phyloP scores from a whole-genome alignment of 2,888 invertebrate species.

The Ornithoptera alexandrae region DNA sequence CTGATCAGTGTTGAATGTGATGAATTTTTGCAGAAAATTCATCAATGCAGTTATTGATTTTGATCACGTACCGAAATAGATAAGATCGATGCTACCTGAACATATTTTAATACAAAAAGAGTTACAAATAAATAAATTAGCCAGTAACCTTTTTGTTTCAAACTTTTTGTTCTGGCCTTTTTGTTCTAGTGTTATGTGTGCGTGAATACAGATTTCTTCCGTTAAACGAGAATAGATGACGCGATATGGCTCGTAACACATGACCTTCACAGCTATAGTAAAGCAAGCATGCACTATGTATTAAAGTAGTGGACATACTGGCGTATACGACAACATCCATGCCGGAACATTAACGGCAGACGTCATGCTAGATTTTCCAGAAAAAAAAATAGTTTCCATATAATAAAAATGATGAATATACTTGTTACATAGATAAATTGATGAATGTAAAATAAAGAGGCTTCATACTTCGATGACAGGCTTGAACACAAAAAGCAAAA shows the following conservation, averaged over 20 bases:
- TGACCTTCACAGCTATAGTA: slow-evolving; percentile 69
- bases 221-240: slow-evolving; percentile 30
- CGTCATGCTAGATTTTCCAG: slow-evolving; percentile 1
- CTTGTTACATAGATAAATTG: not conserved
- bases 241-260: slow-evolving; percentile 47
- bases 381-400: not conserved
- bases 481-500: too few relatives aligned
- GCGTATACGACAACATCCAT: slow-evolving; percentile 23
- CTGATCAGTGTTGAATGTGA: too few relatives aligned
- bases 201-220: slow-evolving; percentile 26
- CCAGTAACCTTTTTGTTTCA: too few relatives aligned
- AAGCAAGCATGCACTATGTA: slow-evolving; percentile 47
- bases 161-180: not conserved
- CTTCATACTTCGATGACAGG: not conserved
- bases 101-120: too few relatives aligned
- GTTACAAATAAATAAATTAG: too few relatives aligned
- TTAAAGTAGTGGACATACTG: slow-evolving; percentile 55
- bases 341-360: slow-evolving; percentile 13
- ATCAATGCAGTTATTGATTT: too few relatives aligned
- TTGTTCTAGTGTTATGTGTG: slow-evolving; percentile 10
- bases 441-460: not conserved
- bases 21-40: too few relatives aligned
- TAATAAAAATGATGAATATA: too few relatives aligned
- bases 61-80: too few relatives aligned
- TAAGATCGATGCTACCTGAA: too few relatives aligned